phyloP scores from a whole-genome alignment of 2,888 invertebrate species.

The Rhogogaster chlorosoma region DNA sequence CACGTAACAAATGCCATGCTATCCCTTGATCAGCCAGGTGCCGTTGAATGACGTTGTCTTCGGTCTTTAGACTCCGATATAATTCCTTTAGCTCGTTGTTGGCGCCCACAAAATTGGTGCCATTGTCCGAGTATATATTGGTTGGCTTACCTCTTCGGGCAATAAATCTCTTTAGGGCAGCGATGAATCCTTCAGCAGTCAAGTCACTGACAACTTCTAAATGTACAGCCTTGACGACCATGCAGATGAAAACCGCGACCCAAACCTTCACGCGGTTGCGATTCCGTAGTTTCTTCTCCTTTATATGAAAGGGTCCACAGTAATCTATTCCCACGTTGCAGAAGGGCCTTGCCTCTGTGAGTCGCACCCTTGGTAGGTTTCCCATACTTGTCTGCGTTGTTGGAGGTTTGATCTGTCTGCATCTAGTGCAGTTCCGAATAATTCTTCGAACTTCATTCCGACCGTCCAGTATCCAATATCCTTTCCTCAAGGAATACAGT shows the following conservation, averaged over 20 bases:
- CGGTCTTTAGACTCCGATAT: not conserved
- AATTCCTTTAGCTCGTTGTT: conserved; percentile 7
- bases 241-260: conserved; percentile 51
- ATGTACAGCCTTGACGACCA: conserved; percentile 46
- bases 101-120: conserved; percentile 19
- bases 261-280: conserved; percentile 59
- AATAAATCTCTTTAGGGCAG: conserved; percentile 34
- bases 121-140: conserved; percentile 11
- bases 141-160: conserved; percentile 36
- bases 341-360: not conserved
- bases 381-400: not conserved
- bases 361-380: not conserved
- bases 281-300: conserved; percentile 55
- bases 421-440: not conserved
- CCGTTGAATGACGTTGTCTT: not conserved
- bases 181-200: conserved; percentile 47
- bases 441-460: not conserved
- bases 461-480: not conserved
- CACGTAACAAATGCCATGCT: conserved; percentile 56
- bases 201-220: conserved; percentile 53
- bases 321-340: conserved; percentile 51
- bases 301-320: no score
- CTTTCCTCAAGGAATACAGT: not conserved
- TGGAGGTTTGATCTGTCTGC: not conserved
- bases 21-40: conserved; percentile 36